These are phyloP conservation scores for Subacronicta megacephala DNA, from an alignment of 2,888 invertebrate genomes.

Conservation along the genomic window DNA sequence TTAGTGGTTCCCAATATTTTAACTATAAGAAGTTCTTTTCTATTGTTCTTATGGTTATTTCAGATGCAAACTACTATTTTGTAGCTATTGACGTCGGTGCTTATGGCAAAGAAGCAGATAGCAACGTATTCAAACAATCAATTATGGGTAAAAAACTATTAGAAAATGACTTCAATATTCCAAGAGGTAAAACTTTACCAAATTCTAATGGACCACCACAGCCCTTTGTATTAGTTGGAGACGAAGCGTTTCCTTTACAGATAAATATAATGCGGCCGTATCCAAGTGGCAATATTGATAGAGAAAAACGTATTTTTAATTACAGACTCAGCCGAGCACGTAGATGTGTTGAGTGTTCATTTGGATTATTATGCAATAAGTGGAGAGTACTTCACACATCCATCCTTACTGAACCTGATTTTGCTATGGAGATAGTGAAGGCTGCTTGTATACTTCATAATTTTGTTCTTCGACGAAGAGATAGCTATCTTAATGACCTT, in stretches of 20 bases:
- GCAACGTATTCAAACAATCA: constrained; percentile 24
- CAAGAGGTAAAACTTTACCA: constrained; percentile 19
- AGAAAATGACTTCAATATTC: constrained; percentile 24
- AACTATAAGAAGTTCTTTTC: constrained; percentile 26
- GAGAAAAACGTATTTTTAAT: constrained; percentile 22
- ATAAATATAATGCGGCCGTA: constrained; percentile 26
- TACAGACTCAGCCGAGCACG: constrained; percentile 24
- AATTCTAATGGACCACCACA: constrained; percentile 24
- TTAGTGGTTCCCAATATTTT: constrained; percentile 24
- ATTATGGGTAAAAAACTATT: constrained; percentile 22
- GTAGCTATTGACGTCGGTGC: constrained; percentile 25
- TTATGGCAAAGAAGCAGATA: constrained; percentile 30
- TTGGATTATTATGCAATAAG: constrained; percentile 26
- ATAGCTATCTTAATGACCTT: constrained; percentile 20
- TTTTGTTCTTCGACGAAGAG: constrained; percentile 31
- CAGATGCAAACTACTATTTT: constrained; percentile 30
- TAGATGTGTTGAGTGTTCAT: constrained; percentile 27
- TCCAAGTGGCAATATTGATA: constrained; percentile 25
- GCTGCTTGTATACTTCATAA: constrained; percentile 27
- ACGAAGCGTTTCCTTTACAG: too few relatives aligned
- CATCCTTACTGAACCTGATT: constrained; percentile 20
- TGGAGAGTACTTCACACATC: constrained; percentile 26
- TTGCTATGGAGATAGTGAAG: constrained; percentile 23
- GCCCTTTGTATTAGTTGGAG: constrained; percentile 28
- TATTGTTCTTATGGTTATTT: constrained; percentile 25